Evolutionary conservation across 2,797 vertebrate genomes (phyloP), one percentile per base, ranked within the genome.

Genomic region (Orientallactaga sibirica): DNA sequence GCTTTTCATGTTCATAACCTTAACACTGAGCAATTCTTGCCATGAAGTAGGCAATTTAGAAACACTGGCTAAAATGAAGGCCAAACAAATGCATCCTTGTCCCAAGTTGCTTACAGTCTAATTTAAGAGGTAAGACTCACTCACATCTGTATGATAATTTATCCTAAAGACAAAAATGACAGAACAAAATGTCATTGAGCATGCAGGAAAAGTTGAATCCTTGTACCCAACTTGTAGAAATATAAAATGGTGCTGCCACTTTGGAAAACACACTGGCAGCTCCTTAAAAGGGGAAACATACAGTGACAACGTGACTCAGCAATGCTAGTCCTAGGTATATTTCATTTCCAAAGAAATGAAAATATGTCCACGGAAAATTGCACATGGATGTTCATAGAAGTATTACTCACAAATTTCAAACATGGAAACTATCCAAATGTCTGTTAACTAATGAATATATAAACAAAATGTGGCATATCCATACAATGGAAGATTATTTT

Each of bases 321-420:
- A 95, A 82, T 58, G 84, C 55, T 33, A 80, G 43, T 81, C 25
- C 41, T 83, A 64, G 19, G 2, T 24, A 78, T 52, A 71, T 48
- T 90, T 80, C 33, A 71, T 76, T 67, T 92, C 66, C 78, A 86
- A 33, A 80, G 66, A 94, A 92, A 91, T 48, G 20, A 86, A 94
- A 92, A 85, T 18, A 29, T 7, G 37, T 74, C 73, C 66, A 67
- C 3, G 67, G 14, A 94, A 78, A 89, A 91, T 88, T 29, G 12
- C 25, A 73, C 41, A 16, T 55, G 8, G 86, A 58, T 25, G 7
- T 58, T 75, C 43, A 71, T 5, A 90, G 70, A 15, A 85, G 33
- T n/a, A 41, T 79, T 75, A 79, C 62, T 66, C 18, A 7, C 15
- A 82, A 86, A 3, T 81, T 48, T 14, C 55, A 18, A 79, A 96